phyloP scores from a whole-genome alignment of 2,113 vertebrate species.

The Malurus cyaneus region DNA sequence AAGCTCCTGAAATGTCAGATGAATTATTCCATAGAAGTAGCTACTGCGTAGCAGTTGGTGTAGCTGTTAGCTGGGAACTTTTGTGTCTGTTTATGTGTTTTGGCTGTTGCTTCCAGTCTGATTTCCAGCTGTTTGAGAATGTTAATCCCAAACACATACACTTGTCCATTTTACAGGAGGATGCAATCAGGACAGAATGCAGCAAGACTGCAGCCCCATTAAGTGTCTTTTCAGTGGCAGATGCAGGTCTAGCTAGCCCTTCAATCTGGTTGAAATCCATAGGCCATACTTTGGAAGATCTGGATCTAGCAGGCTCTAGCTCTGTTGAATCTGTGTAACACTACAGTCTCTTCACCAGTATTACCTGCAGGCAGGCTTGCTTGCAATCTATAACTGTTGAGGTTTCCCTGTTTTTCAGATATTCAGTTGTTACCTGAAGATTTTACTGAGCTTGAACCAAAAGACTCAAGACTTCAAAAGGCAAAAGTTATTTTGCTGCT shows the following conservation, averaged over 20 bases:
- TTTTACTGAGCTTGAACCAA: conserved; percentile 76
- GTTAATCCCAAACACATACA: background rate
- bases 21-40: background rate
- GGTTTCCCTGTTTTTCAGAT: conserved; percentile 69
- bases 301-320: background rate
- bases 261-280: background rate
- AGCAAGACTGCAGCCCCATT: background rate
- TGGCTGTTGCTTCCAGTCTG: background rate
- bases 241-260: background rate
- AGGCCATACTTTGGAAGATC: background rate
- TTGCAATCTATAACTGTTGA: background rate
- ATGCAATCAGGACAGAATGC: background rate
- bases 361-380: background rate
- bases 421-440: conserved; percentile 79
- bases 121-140: background rate
- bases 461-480: conserved; percentile 74
- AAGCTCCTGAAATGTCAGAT: background rate
- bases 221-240: background rate
- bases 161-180: background rate
- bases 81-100: background rate
- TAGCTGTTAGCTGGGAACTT: background rate
- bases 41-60: background rate
- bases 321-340: background rate
- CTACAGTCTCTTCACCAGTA: background rate
- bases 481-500: conserved; percentile 82